These are phyloP conservation scores for Rousettus madagascariensis DNA, from an alignment of 2,797 vertebrate genomes.

Conservation along the genomic window DNA sequence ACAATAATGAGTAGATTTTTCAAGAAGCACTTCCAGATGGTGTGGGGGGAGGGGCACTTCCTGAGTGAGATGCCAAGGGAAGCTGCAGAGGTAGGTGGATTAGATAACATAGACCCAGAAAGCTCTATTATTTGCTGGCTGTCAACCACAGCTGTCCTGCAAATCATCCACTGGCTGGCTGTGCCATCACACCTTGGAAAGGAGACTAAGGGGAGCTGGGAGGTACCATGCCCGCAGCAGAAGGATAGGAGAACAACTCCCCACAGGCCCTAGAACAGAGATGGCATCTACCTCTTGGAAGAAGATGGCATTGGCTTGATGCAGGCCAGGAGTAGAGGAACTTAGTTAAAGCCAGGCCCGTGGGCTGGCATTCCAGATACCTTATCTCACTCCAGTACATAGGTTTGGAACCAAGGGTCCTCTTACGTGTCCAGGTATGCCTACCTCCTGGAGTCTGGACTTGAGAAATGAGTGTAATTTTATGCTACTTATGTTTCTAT, in stretches of 20 bases:
- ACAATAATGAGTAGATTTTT: slow-evolving; percentile 66
- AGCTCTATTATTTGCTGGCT: slow-evolving; percentile 60
- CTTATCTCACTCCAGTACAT: neutral
- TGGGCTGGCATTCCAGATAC: neutral
- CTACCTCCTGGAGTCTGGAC: neutral
- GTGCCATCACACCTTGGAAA: neutral
- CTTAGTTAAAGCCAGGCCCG: neutral
- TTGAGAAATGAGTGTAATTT: neutral
- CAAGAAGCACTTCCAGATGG: slow-evolving; percentile 76
- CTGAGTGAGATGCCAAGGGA: slow-evolving; percentile 66
- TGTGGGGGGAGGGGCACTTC: slow-evolving; percentile 55
- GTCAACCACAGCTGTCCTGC: slow-evolving; percentile 22
- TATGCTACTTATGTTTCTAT: neutral
- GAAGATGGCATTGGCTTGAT: neutral
- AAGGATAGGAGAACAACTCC: neutral
- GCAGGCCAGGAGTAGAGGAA: neutral
- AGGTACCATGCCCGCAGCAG: neutral
- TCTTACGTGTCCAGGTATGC: neutral
- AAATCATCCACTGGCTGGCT: neutral
- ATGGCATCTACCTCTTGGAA: neutral
- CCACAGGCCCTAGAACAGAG: neutral
- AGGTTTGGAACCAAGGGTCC: neutral
- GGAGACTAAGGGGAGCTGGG: neutral
- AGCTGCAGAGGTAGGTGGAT: slow-evolving; percentile 66
- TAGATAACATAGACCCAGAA: slow-evolving; percentile 61